Conservation (phyloP, 2,888 invertebrate species). For the Falcaria lacertinaria region DNA sequence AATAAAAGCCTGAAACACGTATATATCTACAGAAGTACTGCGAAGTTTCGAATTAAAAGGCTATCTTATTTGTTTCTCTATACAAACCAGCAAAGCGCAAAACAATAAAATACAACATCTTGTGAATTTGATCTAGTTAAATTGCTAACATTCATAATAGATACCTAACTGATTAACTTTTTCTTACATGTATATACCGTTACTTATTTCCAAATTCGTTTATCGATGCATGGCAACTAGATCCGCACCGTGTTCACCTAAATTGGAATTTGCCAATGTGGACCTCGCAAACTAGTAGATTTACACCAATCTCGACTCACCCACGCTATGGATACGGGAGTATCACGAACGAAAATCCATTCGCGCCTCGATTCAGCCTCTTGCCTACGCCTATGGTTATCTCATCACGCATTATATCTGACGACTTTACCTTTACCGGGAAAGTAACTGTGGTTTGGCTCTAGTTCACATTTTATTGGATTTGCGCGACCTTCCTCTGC, state of each 20-base stretch:
- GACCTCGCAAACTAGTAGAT: slow-evolving; percentile 19
- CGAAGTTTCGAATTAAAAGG: too few relatives aligned
- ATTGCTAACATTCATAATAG: too few relatives aligned
- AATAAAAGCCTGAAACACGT: too few relatives aligned
- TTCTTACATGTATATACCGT: not conserved
- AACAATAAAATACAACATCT: not conserved
- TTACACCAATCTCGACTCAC: slow-evolving; percentile 25
- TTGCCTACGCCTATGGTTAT: slow-evolving; percentile 24
- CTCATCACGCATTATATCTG: slow-evolving; percentile 19
- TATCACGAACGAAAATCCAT: not conserved
- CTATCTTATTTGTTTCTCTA: too few relatives aligned
- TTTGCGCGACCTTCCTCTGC: slow-evolving; percentile 27
- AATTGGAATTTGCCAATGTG: slow-evolving; percentile 23
- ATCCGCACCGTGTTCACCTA: slow-evolving; percentile 17
- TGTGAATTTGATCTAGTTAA: not conserved
- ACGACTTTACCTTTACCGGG: slow-evolving; percentile 21
- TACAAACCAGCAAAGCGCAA: too few relatives aligned
- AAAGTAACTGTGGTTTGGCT: too few relatives aligned
- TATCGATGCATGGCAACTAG: slow-evolving; percentile 9
- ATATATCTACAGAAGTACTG: too few relatives aligned
- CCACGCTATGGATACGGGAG: slow-evolving; percentile 18
- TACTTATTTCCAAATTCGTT: slow-evolving; percentile 4
- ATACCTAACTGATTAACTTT: not conserved
- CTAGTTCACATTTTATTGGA: slow-evolving; percentile 33
- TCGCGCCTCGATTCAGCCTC: slow-evolving; percentile 27